phyloP scores from a whole-genome alignment of 1,140 invertebrate genomes.

The Reticulitermes speratus region DNA sequence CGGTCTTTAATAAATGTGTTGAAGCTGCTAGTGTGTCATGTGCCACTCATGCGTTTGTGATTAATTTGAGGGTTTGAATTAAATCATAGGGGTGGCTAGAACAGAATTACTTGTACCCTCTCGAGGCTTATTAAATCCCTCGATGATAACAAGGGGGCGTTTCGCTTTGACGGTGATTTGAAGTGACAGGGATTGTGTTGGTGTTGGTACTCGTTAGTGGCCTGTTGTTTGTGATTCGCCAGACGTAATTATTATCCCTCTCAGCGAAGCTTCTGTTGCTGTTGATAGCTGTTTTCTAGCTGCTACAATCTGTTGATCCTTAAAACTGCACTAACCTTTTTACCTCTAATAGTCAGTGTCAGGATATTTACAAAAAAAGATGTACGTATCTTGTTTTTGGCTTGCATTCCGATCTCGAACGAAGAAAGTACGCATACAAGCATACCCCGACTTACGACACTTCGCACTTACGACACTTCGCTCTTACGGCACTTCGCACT shows the following conservation, averaged over 20 bases:
- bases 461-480: no score
- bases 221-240: neutral
- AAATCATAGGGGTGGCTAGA: slow-evolving; percentile 18
- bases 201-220: neutral
- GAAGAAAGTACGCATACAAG: no score
- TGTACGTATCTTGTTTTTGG: no score
- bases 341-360: no score
- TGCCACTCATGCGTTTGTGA: neutral
- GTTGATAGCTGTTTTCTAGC: neutral
- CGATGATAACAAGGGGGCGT: slow-evolving; percentile 10
- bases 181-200: neutral
- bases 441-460: no score
- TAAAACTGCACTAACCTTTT: no score
- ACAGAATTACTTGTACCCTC: slow-evolving; percentile 18
- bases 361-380: no score
- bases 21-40: neutral
- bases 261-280: neutral
- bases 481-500: no score
- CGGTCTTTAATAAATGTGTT: neutral
- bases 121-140: slow-evolving; percentile 18
- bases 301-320: no score
- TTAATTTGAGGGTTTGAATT: slow-evolving; percentile 16
- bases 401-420: no score
- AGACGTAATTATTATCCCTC: slow-evolving; percentile 2
- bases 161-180: slow-evolving; percentile 6